A percentile compares a stretch with the other conserved stretches of the same genome.
phyloP scores from a whole-genome alignment of 2,113 vertebrate species.

The Aptenodytes patagonicus region DNA sequence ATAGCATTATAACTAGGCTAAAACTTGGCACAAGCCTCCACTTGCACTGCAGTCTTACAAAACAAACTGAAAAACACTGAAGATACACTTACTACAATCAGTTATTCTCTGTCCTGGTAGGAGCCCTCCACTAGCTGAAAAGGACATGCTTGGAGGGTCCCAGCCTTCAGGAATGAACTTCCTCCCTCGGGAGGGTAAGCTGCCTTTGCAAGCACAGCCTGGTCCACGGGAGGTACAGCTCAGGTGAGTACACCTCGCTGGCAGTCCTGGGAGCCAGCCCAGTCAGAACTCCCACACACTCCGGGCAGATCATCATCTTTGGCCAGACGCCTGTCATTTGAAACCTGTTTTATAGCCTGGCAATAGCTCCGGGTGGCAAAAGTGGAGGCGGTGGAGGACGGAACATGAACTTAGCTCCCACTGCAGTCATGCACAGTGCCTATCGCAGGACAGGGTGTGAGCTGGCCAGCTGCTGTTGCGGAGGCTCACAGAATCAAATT shows the following conservation, averaged over 20 bases:
- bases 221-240: background rate
- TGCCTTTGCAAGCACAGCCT: background rate
- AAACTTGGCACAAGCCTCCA: background rate
- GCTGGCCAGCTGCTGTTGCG: background rate
- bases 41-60: background rate
- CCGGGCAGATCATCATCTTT: background rate
- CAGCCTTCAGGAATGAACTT: background rate
- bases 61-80: background rate
- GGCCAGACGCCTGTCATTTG: background rate
- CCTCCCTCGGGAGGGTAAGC: background rate
- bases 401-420: background rate
- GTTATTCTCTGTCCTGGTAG: background rate
- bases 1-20: background rate
- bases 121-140: background rate
- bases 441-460: fast-evolving
- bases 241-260: background rate
- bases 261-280: background rate
- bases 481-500: too few species aligned
- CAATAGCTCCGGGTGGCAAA: background rate
- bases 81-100: background rate
- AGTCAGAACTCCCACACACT: background rate
- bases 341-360: background rate
- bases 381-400: background rate
- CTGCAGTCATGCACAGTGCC: fast-evolving
- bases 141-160: background rate